Percentiles rank a stretch among this genome's conserved stretches.
These are phyloP conservation scores for Triplophysa tibetana DNA, from an alignment of 2,113 vertebrate genomes.

Conservation along the genomic window DNA sequence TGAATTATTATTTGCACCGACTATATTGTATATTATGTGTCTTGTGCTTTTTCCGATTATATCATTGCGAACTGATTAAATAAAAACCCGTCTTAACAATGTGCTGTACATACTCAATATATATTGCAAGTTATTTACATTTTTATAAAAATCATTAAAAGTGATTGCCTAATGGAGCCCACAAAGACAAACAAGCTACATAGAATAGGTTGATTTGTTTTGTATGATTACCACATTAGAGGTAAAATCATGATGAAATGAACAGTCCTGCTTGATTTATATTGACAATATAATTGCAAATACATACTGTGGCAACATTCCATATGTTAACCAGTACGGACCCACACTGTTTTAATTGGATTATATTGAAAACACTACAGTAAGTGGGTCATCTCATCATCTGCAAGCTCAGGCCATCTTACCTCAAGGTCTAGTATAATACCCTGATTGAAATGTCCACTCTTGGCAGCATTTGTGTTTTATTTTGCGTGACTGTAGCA, in stretches of 20 bases:
- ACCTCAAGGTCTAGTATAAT: slow-evolving; percentile 4
- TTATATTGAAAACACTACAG: not conserved
- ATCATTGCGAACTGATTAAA: not conserved
- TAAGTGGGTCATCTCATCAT: not conserved
- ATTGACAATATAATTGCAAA: too few species aligned
- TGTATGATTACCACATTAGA: too few species aligned
- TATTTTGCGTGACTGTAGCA: not conserved
- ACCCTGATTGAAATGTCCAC: slow-evolving; percentile 19
- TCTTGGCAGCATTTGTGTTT: slow-evolving; percentile 19
- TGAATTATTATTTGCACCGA: slow-evolving; percentile 45
- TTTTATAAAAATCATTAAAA: too few species aligned
- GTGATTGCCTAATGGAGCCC: too few species aligned
- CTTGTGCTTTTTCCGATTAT: not conserved
- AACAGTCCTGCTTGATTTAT: too few species aligned
- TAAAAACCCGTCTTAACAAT: not conserved
- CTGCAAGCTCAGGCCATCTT: not conserved
- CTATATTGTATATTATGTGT: not conserved
- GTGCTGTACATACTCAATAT: too few species aligned
- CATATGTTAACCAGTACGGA: not conserved
- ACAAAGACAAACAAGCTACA: too few species aligned
- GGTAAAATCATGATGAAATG: too few species aligned
- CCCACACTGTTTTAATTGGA: not conserved
- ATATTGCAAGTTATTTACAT: too few species aligned
- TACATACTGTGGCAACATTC: too few species aligned
- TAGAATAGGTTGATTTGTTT: too few species aligned